Conservation (phyloP, 2,888 invertebrate genomes). For the Polydrusus tereticollis region DNA sequence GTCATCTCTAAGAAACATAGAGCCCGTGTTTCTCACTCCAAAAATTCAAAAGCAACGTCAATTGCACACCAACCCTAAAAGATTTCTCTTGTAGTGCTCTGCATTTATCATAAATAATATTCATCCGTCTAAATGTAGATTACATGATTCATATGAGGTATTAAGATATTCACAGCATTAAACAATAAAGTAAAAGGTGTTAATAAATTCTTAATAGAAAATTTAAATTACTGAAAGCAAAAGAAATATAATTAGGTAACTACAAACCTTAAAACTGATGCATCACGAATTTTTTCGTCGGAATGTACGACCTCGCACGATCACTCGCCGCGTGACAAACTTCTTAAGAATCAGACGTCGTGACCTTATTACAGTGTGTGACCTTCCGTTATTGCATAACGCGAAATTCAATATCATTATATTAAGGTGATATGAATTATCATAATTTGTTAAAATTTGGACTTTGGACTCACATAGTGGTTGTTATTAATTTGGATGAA, state of each 20-base stretch:
- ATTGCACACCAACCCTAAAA: too few species aligned
- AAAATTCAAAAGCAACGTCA: too few species aligned
- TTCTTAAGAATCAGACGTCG: constrained; percentile 27
- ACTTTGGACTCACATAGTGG: constrained; percentile 4
- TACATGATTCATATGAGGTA: too few species aligned
- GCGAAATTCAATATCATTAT: constrained; percentile 26
- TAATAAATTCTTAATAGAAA: neutral
- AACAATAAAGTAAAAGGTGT: neutral
- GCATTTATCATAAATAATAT: too few species aligned
- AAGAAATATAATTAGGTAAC: neutral
- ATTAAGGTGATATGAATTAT: constrained; percentile 34
- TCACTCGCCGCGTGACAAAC: constrained; percentile 24
- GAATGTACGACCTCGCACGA: constrained; percentile 30
- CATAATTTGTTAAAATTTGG: constrained; percentile 23
- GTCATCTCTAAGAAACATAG: too few species aligned
- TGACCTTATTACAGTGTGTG: constrained; percentile 23
- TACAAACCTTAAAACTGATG: neutral
- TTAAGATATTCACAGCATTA: neutral
- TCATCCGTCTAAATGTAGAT: too few species aligned
- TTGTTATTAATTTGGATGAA: constrained; percentile 2
- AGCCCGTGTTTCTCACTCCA: too few species aligned
- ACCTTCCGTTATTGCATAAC: constrained; percentile 36
- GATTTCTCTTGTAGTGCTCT: too few species aligned
- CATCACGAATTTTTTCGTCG: constrained; percentile 25
- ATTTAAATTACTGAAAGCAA: neutral